Base-by-base conservation (phyloP, 2,113 vertebrate genomes). In the Fulmarus glacialis region DNA sequence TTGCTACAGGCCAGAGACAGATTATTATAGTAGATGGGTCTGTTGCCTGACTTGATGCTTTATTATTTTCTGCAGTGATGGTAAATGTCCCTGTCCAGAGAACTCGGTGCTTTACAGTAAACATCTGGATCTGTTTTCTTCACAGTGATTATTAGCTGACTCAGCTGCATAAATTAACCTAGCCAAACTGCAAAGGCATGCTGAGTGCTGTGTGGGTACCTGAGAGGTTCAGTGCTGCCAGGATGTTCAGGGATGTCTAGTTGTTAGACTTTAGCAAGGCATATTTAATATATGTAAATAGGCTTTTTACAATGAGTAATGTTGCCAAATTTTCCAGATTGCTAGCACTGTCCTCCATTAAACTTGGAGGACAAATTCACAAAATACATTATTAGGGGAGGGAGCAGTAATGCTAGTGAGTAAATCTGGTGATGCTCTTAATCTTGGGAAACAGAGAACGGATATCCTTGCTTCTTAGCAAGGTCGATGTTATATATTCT, bases 281-380 rank as follows among this genome's bases (percentile, higher is more conserved):
- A 77, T 82, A 82, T 75, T 94, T 97, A 93, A 91, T 75, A 26
- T 88, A 96, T 93, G 95, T 91, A 93, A 97, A 91, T 94, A 92
- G 82, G 87, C 74, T 90, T 93, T 87, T 95, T 92, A 72, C 85
- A 95, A 68, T 82, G 84, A 95, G 82, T 88, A 85, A 90, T 38
- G 78, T 64, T 97, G 95, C 95, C 95, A 95, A 36, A 91, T 95
- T 94, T 94, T 95, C 87, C 96, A 97, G 95, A 90, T 94, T 97
- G 90, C 81, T 89, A 79, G 89, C 87, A 56, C 40, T 90, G 93
- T 64, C 96, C 97, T 97, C 95, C 95, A 94, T 94, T 95, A 97
- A 96, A 93, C 34, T 15, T 80, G 67, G 87, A 95, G 95, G 95
- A 53, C 90, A 93, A 94, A 96, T 82, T 93, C 87, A 94, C 78